Evolutionary conservation across 2,797 vertebrate genomes (phyloP).

Genomic region (Gadopsis bispinosus): DNA sequence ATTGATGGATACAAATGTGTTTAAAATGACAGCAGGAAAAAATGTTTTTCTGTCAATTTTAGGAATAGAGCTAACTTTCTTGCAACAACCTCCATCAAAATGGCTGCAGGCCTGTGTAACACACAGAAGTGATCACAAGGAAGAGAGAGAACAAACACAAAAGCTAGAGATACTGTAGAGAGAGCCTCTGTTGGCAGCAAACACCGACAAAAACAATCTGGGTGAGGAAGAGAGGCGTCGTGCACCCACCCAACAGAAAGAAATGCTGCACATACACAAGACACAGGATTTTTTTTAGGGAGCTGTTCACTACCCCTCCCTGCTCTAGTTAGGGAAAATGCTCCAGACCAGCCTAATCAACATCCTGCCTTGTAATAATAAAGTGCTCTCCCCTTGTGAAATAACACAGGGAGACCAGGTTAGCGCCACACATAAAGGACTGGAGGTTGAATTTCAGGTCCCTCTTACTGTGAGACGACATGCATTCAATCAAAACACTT

Average conservation of each 20-base stretch:
- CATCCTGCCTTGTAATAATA: constrained; percentile 34
- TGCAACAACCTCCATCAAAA: not conserved
- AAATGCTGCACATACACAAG: constrained; percentile 35
- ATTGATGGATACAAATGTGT: not conserved
- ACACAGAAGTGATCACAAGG: constrained; percentile 23
- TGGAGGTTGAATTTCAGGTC: constrained; percentile 22
- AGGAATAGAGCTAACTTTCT: not conserved
- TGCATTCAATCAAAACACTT: constrained; percentile 14
- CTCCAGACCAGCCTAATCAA: constrained; percentile 45
- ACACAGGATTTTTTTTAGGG: constrained; percentile 13
- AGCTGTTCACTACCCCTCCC: constrained; percentile 24
- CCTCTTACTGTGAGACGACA: constrained; percentile 12
- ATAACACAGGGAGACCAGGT: constrained; percentile 11
- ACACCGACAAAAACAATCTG: constrained; percentile 38
- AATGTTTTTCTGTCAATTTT: not conserved
- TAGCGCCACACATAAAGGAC: not conserved
- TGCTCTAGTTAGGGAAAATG: constrained; percentile 48
- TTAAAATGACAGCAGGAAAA: not conserved
- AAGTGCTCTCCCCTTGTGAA: constrained; percentile 24
- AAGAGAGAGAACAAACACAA: constrained; percentile 29
- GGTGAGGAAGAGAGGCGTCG: constrained; percentile 57
- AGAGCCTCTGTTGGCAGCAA: constrained; percentile 46
- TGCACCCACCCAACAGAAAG: constrained; percentile 40
- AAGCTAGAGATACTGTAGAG: constrained; percentile 20
- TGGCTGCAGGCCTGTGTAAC: constrained; percentile 7